Evolutionary conservation across 2,888 invertebrate species (phyloP).

Genomic region (Cephus pygmeus): DNA sequence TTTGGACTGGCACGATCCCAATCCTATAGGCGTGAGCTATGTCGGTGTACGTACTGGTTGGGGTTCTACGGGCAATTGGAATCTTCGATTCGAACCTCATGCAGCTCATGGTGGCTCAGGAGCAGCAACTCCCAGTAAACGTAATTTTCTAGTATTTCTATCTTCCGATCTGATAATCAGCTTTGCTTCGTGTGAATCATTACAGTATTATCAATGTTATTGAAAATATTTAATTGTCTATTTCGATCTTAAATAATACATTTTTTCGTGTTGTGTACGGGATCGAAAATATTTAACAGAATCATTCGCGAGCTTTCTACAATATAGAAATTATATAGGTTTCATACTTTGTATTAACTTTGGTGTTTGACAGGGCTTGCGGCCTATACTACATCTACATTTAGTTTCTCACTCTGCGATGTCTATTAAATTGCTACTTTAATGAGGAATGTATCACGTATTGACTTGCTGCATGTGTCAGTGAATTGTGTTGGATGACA

Average conservation of each 20-base stretch:
- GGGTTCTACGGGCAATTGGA: conserved; percentile 76
- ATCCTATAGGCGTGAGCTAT: conserved; percentile 72
- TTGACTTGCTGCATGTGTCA: not conserved
- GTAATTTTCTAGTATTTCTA: conserved; percentile 27
- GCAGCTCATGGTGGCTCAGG: conserved; percentile 19
- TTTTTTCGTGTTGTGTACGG: not conserved
- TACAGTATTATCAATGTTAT: not conserved
- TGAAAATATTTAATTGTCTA: not conserved
- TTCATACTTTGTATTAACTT: not conserved
- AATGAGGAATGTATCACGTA: not conserved
- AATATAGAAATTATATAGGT: not conserved
- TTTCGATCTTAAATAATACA: not conserved
- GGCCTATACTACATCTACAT: not conserved
- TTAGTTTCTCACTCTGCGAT: not conserved
- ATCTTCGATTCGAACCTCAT: conserved; percentile 61
- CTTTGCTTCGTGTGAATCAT: not conserved
- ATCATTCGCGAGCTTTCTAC: not conserved
- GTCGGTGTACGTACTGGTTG: conserved; percentile 75
- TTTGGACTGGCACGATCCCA: conserved; percentile 73
- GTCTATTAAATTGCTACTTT: not conserved
- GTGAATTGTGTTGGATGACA: not conserved
- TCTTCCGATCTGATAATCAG: not conserved
- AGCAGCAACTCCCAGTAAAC: conserved; percentile 23
- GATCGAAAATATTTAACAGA: not conserved
- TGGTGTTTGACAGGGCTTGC: not conserved